Conservation (phyloP, 2,797 vertebrate genomes). For the Sylvia borin region DNA sequence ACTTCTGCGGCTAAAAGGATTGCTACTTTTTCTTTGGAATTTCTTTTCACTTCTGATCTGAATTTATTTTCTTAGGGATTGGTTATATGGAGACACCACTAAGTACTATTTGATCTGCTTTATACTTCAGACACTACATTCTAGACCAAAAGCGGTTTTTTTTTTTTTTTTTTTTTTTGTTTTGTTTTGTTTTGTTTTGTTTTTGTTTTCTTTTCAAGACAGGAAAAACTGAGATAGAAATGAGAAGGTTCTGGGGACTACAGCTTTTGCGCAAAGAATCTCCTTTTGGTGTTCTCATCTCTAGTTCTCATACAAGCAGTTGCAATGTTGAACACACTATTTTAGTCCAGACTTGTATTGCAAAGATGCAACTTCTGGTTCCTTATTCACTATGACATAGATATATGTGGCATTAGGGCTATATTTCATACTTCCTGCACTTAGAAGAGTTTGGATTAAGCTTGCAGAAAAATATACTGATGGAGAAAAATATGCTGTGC, state of each 20-base stretch:
- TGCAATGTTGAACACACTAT: neutral
- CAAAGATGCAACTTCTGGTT: neutral
- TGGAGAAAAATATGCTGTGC: neutral
- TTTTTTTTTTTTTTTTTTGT: neutral
- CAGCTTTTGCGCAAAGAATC: neutral
- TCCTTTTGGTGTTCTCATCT: neutral
- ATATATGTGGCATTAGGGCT: neutral
- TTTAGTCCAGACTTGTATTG: neutral
- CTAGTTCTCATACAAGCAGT: neutral
- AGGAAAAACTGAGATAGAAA: neutral
- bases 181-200: neutral
- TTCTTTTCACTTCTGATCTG: neutral
- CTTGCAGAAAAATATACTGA: neutral
- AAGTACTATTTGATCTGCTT: neutral
- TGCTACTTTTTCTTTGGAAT: neutral
- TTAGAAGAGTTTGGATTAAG: neutral
- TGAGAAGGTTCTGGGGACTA: neutral
- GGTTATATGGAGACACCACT: neutral
- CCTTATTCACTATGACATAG: neutral
- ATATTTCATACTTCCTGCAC: neutral
- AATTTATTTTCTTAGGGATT: neutral
- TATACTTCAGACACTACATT: neutral
- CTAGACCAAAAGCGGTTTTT: accelerated
- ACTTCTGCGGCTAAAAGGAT: neutral
- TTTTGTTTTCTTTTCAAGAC: neutral